phyloP scores from a whole-genome alignment of 2,113 vertebrate species.

The Plotosus lineatus region DNA sequence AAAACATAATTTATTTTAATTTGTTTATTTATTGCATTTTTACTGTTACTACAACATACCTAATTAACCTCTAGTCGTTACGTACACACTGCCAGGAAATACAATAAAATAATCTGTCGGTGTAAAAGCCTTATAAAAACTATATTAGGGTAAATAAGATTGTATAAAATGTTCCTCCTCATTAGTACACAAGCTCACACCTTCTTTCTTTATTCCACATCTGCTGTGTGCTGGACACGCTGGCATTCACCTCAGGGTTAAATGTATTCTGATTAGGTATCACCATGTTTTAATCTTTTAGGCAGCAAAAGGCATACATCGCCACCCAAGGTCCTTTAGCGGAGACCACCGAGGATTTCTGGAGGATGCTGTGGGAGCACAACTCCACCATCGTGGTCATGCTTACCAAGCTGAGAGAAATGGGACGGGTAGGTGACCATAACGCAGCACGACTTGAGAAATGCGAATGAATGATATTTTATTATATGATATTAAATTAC shows the following conservation, averaged over 20 bases:
- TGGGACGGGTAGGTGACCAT: constrained; percentile 69
- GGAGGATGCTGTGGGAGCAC: constrained; percentile 81
- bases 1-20: too few relatives aligned
- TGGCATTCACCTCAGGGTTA: constrained; percentile 30
- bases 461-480: too few relatives aligned
- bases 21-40: not conserved
- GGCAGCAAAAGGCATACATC: constrained; percentile 78
- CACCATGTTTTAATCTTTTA: constrained; percentile 38
- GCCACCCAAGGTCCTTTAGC: constrained; percentile 78
- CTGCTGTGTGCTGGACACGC: not conserved
- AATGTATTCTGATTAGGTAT: constrained; percentile 58
- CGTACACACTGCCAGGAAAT: not conserved
- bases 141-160: not conserved
- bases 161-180: not conserved
- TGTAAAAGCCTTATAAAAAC: not conserved
- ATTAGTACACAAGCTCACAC: not conserved
- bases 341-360: constrained; percentile 80
- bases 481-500: too few relatives aligned
- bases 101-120: not conserved
- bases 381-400: constrained; percentile 81
- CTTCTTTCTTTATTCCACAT: not conserved
- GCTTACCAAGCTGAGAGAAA: constrained; percentile 78
- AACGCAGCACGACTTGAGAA: not conserved
- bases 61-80: not conserved
- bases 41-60: not conserved